A percentile compares a stretch with the other conserved stretches of the same genome.
These are phyloP conservation scores for Cosmorhoe ocellata DNA, from an alignment of 2,888 invertebrate species.

Conservation along the genomic window DNA sequence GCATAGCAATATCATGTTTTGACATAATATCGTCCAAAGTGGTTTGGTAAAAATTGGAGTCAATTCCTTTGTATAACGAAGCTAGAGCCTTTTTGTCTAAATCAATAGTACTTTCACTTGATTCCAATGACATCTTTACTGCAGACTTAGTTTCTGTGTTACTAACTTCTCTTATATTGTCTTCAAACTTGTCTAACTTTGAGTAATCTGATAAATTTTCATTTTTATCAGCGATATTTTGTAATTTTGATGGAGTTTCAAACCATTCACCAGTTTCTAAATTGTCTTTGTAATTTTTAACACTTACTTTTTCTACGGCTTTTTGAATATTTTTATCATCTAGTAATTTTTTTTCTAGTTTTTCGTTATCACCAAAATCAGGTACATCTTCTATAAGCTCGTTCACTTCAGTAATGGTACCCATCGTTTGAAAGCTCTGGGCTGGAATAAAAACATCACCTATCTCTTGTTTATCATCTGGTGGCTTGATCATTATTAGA, in stretches of 20 bases:
- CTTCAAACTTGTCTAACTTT: neutral
- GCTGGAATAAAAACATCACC: neutral
- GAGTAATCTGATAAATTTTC: neutral
- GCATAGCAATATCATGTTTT: slow-evolving; percentile 4
- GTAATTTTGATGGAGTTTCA: slow-evolving; percentile 1
- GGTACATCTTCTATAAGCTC: neutral
- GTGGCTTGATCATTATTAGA: slow-evolving; percentile 1
- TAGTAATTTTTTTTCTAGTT: neutral
- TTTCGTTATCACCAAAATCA: neutral
- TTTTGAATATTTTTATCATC: neutral
- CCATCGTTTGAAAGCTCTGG: neutral
- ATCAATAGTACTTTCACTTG: neutral
- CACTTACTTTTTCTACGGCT: neutral
- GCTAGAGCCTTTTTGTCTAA: neutral
- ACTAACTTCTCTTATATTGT: neutral
- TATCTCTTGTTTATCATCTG: neutral
- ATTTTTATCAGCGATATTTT: neutral
- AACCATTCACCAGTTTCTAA: slow-evolving; percentile 10
- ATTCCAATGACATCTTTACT: neutral
- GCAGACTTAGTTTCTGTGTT: neutral
- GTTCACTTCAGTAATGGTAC: slow-evolving; percentile 1
- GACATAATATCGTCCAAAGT: slow-evolving; percentile 10
- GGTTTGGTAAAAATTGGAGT: slow-evolving; percentile 1
- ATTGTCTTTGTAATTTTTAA: neutral
- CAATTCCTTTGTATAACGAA: slow-evolving; percentile 2